These are phyloP conservation scores for Apamea epomidion DNA, from an alignment of 2,888 invertebrate species.

Conservation along the genomic window DNA sequence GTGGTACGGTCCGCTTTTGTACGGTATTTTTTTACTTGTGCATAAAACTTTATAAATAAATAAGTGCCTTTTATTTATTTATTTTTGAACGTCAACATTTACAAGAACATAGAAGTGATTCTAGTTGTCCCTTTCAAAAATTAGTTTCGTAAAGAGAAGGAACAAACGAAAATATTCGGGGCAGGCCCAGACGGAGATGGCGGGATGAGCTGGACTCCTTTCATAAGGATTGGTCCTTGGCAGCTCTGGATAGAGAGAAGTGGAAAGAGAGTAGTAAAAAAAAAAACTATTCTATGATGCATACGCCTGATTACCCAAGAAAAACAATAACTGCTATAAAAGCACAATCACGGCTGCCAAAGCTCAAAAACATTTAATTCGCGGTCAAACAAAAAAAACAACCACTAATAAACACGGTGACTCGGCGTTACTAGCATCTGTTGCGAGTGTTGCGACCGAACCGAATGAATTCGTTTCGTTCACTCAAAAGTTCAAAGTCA, in stretches of 20 bases:
- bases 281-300: not conserved
- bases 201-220: too few relatives aligned
- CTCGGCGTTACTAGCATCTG: constrained; percentile 65
- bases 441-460: constrained; percentile 52
- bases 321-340: constrained; percentile 13
- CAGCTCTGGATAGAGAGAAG: too few relatives aligned
- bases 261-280: too few relatives aligned
- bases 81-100: not conserved
- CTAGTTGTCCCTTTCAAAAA: not conserved
- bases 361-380: constrained; percentile 30
- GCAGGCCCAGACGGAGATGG: too few relatives aligned
- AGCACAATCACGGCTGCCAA: constrained; percentile 43
- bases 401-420: constrained; percentile 63
- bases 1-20: too few relatives aligned
- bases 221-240: too few relatives aligned
- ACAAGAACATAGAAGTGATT: not conserved
- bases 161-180: not conserved
- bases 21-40: too few relatives aligned
- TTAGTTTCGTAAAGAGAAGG: not conserved
- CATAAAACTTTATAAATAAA: too few relatives aligned
- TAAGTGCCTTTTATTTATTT: too few relatives aligned
- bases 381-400: constrained; percentile 59
- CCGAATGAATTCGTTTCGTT: constrained; percentile 55
- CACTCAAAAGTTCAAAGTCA: constrained; percentile 63
- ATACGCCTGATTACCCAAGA: not conserved